These are phyloP conservation scores for Meandrina meandrites DNA, from an alignment of 92 coral and sea anemone species.

Conservation along the genomic window DNA sequence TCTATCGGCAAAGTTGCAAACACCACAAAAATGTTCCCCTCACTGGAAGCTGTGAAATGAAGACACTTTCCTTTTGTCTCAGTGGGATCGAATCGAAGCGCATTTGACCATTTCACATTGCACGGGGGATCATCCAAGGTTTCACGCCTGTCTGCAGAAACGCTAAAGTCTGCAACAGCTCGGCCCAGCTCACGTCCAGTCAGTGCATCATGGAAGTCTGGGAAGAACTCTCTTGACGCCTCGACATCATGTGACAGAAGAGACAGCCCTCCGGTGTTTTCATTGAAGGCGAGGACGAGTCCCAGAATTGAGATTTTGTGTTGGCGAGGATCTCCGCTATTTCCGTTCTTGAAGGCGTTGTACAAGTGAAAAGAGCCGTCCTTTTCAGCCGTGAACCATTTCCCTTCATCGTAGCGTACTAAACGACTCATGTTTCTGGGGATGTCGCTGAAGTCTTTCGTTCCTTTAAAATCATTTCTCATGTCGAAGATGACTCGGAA, in stretches of 20 bases:
- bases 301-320: conserved; percentile 58
- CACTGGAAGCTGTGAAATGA: conserved; percentile 52
- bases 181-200: conserved; percentile 18
- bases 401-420: conserved; percentile 12
- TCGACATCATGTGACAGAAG: conserved; percentile 25
- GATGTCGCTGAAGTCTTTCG: conserved; percentile 27
- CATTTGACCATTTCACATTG: conserved; percentile 57
- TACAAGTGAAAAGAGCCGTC: conserved; percentile 58
- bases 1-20: conserved; percentile 45
- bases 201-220: conserved; percentile 19
- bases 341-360: conserved; percentile 53
- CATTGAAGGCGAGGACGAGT: conserved; percentile 50
- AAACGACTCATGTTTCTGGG: conserved; percentile 21
- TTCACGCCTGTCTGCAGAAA: neutral
- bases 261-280: conserved; percentile 42
- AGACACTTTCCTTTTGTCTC: conserved; percentile 56
- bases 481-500: conserved; percentile 49
- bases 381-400: conserved; percentile 48
- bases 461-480: conserved; percentile 31
- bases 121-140: conserved; percentile 33
- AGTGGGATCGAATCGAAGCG: conserved; percentile 55
- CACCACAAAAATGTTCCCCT: conserved; percentile 42
- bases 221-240: conserved; percentile 27
- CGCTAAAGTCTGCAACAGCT: neutral
- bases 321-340: conserved; percentile 21